Percentiles rank a stretch among this genome's conserved stretches.
Conservation (phyloP, 2,888 invertebrate genomes). For the Cyaniris semiargus region DNA sequence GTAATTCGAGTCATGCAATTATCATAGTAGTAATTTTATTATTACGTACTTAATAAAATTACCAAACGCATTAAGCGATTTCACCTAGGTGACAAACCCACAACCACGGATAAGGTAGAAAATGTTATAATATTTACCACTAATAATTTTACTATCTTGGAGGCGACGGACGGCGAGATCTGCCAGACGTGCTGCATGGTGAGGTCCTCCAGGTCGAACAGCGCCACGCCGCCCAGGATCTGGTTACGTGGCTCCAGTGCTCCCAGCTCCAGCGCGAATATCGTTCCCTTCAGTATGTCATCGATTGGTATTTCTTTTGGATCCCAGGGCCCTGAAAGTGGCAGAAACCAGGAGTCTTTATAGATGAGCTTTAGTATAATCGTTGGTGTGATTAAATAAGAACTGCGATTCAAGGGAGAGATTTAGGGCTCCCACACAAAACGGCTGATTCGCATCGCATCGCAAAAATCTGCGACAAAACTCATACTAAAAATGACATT, state of each 20-base stretch:
- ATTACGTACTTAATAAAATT: too few relatives aligned
- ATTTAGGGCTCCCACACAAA: too few relatives aligned
- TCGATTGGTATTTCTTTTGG: conserved; percentile 83
- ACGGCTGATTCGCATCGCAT: too few relatives aligned
- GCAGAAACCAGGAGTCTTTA: neutral
- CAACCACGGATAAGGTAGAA: neutral
- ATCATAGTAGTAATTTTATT: too few relatives aligned
- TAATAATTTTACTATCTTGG: conserved; percentile 84
- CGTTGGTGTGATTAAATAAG: too few relatives aligned
- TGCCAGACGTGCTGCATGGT: conserved; percentile 86
- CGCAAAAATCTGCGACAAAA: too few relatives aligned
- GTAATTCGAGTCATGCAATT: too few relatives aligned
- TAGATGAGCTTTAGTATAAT: neutral
- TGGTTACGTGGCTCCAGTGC: conserved; percentile 87
- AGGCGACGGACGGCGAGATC: conserved; percentile 85
- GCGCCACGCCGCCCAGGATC: conserved; percentile 87
- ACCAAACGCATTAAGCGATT: too few relatives aligned
- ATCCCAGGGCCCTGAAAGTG: conserved; percentile 85
- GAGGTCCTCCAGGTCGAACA: conserved; percentile 87
- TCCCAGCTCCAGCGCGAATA: conserved; percentile 86
- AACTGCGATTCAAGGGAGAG: too few relatives aligned
- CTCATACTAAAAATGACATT: too few relatives aligned
- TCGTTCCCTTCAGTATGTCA: conserved; percentile 86
- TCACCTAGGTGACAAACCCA: neutral
- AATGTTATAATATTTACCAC: conserved; percentile 82